Evolutionary conservation across 2,113 vertebrate genomes (phyloP).

Genomic region (Tetrax tetrax): DNA sequence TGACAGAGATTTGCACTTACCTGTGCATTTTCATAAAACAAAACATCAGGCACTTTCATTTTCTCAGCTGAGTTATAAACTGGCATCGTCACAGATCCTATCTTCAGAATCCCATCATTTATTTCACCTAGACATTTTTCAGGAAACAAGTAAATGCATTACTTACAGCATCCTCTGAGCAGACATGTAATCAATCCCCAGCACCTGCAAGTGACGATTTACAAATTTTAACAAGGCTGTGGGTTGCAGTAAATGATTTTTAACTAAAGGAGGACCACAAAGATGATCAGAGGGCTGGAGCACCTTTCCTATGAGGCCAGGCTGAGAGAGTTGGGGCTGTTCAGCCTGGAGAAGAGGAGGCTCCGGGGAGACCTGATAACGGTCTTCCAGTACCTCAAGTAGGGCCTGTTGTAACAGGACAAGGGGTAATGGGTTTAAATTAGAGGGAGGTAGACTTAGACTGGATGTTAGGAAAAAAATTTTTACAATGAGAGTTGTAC

Average conservation of each 20-base stretch:
- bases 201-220: rapidly evolving
- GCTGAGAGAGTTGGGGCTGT: too few relatives aligned
- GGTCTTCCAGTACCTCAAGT: too few relatives aligned
- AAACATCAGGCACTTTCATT: constrained; percentile 94
- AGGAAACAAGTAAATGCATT: constrained; percentile 22
- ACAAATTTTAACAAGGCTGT: neutral
- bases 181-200: neutral
- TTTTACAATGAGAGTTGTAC: too few relatives aligned
- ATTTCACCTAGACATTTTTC: constrained; percentile 79
- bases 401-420: too few relatives aligned
- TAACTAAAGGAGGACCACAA: too few relatives aligned
- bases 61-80: constrained; percentile 83
- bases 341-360: too few relatives aligned
- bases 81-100: constrained; percentile 83
- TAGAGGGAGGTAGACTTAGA: too few relatives aligned
- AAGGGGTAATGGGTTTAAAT: too few relatives aligned
- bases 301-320: too few relatives aligned
- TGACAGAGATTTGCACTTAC: constrained; percentile 68
- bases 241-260: neutral
- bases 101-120: constrained; percentile 83
- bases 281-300: too few relatives aligned
- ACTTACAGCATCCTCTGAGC: neutral
- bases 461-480: too few relatives aligned
- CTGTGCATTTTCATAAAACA: constrained; percentile 96
- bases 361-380: too few relatives aligned